phyloP scores from a whole-genome alignment of 2,888 invertebrate species.

The Nasonovia ribisnigri region DNA sequence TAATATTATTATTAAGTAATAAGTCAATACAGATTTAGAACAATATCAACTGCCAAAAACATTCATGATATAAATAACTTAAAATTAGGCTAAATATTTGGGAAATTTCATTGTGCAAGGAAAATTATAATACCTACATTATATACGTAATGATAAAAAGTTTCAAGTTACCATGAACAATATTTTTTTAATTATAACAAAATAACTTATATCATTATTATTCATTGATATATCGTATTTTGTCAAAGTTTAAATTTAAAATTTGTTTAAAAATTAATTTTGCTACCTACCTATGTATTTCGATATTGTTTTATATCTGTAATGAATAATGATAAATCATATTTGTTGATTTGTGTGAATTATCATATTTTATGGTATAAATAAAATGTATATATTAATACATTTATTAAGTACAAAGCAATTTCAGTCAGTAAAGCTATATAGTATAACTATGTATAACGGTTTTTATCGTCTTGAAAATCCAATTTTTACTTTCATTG shows the following conservation, averaged over 20 bases:
- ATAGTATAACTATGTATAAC: neutral
- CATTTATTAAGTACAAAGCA: neutral
- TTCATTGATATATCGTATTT: too few relatives aligned
- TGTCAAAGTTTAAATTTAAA: too few relatives aligned
- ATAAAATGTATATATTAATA: neutral
- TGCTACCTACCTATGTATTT: neutral
- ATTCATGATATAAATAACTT: neutral
- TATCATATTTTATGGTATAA: neutral
- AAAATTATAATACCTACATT: neutral
- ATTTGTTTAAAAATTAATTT: too few relatives aligned
- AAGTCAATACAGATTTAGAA: neutral
- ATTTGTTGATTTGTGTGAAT: neutral
- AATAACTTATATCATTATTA: neutral
- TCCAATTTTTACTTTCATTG: neutral
- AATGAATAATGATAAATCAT: neutral
- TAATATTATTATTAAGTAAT: neutral
- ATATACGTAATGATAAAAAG: neutral
- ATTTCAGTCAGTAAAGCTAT: neutral
- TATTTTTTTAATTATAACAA: neutral
- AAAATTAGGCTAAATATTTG: neutral
- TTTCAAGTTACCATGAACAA: neutral
- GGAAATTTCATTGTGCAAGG: neutral
- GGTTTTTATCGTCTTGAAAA: neutral
- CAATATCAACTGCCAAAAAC: neutral
- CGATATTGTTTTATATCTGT: neutral